phyloP scores from a whole-genome alignment of 2,888 invertebrate species.

The Cyclophora albipunctata region DNA sequence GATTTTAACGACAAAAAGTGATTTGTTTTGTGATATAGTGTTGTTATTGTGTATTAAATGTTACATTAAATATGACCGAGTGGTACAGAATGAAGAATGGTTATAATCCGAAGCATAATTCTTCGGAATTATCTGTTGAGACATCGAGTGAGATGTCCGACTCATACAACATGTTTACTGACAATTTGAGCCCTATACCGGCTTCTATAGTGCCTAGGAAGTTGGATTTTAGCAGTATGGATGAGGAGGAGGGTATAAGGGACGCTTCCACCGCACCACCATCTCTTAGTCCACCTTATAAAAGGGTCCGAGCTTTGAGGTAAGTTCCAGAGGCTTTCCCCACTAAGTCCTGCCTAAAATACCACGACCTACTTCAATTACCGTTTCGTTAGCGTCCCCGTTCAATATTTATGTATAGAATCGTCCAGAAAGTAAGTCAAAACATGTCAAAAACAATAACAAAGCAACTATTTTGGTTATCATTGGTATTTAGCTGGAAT shows the following conservation, averaged over 20 bases:
- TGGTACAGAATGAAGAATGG: slow-evolving; percentile 65
- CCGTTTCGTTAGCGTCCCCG: neutral
- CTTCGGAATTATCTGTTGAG: slow-evolving; percentile 75
- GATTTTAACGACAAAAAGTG: slow-evolving; percentile 34
- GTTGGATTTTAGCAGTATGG: slow-evolving; percentile 70
- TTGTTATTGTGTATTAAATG: slow-evolving; percentile 45
- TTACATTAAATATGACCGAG: slow-evolving; percentile 57
- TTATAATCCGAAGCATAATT: slow-evolving; percentile 52
- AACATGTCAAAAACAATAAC: neutral
- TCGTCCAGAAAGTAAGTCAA: neutral
- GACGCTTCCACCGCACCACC: slow-evolving; percentile 44
- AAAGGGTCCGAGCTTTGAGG: slow-evolving; percentile 75
- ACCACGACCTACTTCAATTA: slow-evolving; percentile 30
- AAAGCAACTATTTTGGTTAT: too few relatives aligned
- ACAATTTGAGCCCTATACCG: slow-evolving; percentile 75
- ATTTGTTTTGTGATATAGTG: slow-evolving; percentile 39
- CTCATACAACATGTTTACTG: slow-evolving; percentile 75
- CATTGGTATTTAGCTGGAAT: too few relatives aligned
- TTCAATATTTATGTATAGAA: neutral
- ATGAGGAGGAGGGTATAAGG: slow-evolving; percentile 62
- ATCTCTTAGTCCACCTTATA: slow-evolving; percentile 72
- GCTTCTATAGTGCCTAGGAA: slow-evolving; percentile 74
- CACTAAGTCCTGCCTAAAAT: slow-evolving; percentile 16
- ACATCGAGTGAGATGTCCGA: slow-evolving; percentile 79
- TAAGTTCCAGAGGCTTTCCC: slow-evolving; percentile 31